Conservation (phyloP, 2,113 vertebrate species). For the Aix galericulata region DNA sequence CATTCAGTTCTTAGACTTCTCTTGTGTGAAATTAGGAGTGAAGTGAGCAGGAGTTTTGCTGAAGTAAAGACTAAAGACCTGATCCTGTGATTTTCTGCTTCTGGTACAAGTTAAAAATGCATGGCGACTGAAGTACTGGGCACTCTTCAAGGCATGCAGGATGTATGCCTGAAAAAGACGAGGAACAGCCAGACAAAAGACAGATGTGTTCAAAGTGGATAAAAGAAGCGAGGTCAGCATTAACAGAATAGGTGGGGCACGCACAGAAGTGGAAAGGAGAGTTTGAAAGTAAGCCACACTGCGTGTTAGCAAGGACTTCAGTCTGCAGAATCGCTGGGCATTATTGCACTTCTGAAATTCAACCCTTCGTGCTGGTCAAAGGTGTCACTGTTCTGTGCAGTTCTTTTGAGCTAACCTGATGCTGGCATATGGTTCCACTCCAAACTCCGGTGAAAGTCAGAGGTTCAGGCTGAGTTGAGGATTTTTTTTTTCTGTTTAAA, state of each 20-base stretch:
- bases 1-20: conserved; percentile 59
- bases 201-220: neutral
- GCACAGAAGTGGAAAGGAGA: neutral
- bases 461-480: neutral
- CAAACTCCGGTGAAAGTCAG: neutral
- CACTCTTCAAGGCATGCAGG: neutral
- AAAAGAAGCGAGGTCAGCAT: neutral
- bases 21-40: conserved; percentile 63
- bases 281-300: neutral
- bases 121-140: neutral
- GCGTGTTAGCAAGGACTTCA: neutral
- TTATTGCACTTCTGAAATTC: neutral
- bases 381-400: neutral
- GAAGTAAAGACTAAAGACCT: conserved; percentile 41
- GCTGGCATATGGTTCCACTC: neutral
- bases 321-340: neutral
- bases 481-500: neutral
- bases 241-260: neutral
- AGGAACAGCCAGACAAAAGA: conserved; percentile 29
- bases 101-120: conserved; percentile 30
- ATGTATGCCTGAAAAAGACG: conserved; percentile 25
- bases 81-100: conserved; percentile 47
- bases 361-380: conserved; percentile 14
- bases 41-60: conserved; percentile 39
- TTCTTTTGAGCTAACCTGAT: neutral